Evolutionary conservation across 2,888 invertebrate species (phyloP).

Genomic region (Catocala nupta): DNA sequence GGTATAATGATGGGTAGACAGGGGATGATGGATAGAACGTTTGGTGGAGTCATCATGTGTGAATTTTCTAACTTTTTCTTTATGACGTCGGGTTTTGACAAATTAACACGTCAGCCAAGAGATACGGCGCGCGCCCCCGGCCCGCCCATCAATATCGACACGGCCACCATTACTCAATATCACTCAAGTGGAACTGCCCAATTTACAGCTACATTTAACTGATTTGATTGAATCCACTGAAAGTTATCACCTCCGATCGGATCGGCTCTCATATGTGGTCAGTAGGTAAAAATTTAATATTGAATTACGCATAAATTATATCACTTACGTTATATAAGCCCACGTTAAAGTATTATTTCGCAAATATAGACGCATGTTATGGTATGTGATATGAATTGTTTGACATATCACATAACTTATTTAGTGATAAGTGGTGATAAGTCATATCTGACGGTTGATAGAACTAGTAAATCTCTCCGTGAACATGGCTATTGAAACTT

Average conservation of each 20-base stretch:
- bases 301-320: constrained; percentile 3
- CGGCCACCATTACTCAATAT: constrained; percentile 83
- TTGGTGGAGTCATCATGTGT: constrained; percentile 50
- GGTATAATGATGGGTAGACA: constrained; percentile 20
- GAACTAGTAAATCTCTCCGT: no score
- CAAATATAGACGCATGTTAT: no score
- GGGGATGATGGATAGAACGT: constrained; percentile 39
- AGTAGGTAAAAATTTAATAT: constrained; percentile 33
- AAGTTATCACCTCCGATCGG: constrained; percentile 70
- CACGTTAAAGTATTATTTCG: no score
- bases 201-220: constrained; percentile 86
- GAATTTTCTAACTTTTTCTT: constrained; percentile 71
- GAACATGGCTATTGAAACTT: no score
- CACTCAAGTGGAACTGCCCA: constrained; percentile 84
- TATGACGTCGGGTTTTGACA: constrained; percentile 79
- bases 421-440: no score
- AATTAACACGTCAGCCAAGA: constrained; percentile 77
- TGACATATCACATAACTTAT: no score
- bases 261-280: constrained; percentile 49
- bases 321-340: background rate
- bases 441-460: no score
- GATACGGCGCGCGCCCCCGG: constrained; percentile 69
- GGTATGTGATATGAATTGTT: no score
- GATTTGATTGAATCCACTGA: constrained; percentile 82
- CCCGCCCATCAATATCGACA: constrained; percentile 79